These are phyloP conservation scores for Ctenicera cuprea DNA, from an alignment of 2,888 invertebrate species.

Conservation along the genomic window DNA sequence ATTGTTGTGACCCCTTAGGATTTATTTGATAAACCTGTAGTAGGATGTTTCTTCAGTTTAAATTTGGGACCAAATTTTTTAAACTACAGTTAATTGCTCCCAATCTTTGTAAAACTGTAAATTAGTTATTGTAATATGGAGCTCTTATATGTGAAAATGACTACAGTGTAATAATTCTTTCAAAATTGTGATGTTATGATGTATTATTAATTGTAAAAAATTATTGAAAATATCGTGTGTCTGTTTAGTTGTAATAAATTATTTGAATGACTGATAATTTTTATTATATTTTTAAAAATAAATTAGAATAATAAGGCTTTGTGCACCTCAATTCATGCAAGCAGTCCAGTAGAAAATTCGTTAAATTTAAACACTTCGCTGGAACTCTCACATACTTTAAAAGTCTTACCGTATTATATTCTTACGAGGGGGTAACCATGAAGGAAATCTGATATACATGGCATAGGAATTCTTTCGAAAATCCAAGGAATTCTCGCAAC, in stretches of 20 bases:
- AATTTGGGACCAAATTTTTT: slow-evolving; percentile 34
- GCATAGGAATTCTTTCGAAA: too few species aligned
- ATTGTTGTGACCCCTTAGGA: not conserved
- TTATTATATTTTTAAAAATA: too few species aligned
- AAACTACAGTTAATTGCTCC: slow-evolving; percentile 7
- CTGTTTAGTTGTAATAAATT: slow-evolving; percentile 21
- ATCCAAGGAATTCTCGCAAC: too few species aligned
- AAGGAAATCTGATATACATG: too few species aligned
- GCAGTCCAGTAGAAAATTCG: too few species aligned
- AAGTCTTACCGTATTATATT: too few species aligned
- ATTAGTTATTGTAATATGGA: not conserved
- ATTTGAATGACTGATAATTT: slow-evolving; percentile 3
- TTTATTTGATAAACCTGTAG: not conserved
- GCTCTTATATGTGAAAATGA: slow-evolving; percentile 4
- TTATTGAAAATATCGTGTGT: not conserved
- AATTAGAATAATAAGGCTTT: too few species aligned
- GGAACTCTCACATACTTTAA: too few species aligned
- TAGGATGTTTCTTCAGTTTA: slow-evolving; percentile 14
- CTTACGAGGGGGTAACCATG: too few species aligned
- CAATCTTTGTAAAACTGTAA: not conserved
- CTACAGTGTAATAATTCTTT: not conserved
- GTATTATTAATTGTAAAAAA: not conserved
- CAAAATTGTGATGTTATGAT: not conserved
- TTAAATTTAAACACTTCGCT: too few species aligned
- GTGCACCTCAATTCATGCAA: too few species aligned